Evolutionary conservation across 2,797 vertebrate species (phyloP), one percentile per base, ranked within the genome.

Genomic region (Xenentodon cancila): DNA sequence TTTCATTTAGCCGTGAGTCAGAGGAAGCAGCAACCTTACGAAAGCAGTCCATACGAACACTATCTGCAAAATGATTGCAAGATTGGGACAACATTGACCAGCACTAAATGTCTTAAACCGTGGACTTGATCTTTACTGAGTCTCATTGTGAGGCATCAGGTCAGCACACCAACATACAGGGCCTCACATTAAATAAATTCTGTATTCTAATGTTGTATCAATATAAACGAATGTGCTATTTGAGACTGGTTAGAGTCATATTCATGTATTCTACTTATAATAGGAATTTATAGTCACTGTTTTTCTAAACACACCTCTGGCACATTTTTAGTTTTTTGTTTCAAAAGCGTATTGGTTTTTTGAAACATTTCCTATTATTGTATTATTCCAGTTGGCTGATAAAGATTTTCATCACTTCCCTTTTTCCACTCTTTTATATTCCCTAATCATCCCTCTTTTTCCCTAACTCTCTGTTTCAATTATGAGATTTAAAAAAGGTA

Each of bases 401-500:
- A 72, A 72, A 73, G 43, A 71, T 77, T 80, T 83, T 81, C 78
- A 77, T 73, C 81, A 64, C 82, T 74, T 69, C 68, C 77, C 81
- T 71, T 76, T 81, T 90, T 84, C 71, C 75, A 80, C 70, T 74
- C 66, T 89, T 87, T 88, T 81, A 87, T 82, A 88, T 80, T 85
- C 79, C 72, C 69, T 72, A 47, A 60, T 73, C 68, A 59, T 77
- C 63, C 60, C 70, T 68, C 21, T 70, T 76, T 71, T 16, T 19
- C 44, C 64, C 64, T 66, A 44, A 68, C 66, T 68, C 66, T 68
- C 59, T 79, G 76, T 86, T 81, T 64, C 79, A 80, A 85, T 80
- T 81, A 87, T 85, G 68, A 76, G 81, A 82, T 89, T 91, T 84
- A 90, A 92, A 91, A 87, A 80, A 89, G 88, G 83, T 85, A 89